Base-by-base conservation (phyloP, 2,113 vertebrate genomes). In the Ariopsis seemanni region DNA sequence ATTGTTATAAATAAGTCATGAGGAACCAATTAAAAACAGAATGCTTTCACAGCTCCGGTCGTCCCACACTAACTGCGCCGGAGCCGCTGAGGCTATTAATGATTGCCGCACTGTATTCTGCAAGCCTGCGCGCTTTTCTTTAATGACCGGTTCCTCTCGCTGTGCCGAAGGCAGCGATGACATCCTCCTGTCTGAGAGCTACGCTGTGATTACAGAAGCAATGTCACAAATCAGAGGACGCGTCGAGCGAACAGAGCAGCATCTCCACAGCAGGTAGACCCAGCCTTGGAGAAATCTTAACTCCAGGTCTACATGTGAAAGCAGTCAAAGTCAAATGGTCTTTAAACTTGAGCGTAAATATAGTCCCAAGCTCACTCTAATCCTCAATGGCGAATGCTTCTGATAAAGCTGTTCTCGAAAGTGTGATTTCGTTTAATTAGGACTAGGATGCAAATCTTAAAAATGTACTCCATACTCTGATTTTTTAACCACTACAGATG, bases 1-100 rank as follows among this genome's bases (percentile, higher is more conserved):
- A 90, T 88, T 90, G 87, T 90, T 90, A 86, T 88, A 90, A 90
- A 88, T 88, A 90, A 90, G 89, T 88, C 89, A 90, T 85, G 87
- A 89, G 89, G 89, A 90, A 90, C 85, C 89, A 90, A 89, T 90
- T 90, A 90, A 89, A 90, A 89, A 77, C 86, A 83, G 85, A 89
- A 90, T 87, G 87, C 27, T 72, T 84, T 89, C 74, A 65, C 83
- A 84, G 62, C 86, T 65, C 85, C 60, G 80, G 82, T 52, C 85
- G 63, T 82, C 87, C 90, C 85, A 90, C 87, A 85, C 78, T 78
- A 75, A 53, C 85, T n/a, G 78, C 78, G 72, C 50, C 53, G 71
- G 84, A 89, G 83, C 85, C 18, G 81, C 83, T 63, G 74, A 80
- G 77, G 58, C 86, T 82, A 82, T 65, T 84, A 67, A 60, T 34